Evolutionary conservation across 1,140 invertebrate genomes (phyloP).

Genomic region (Zaprionus ornatus): DNA sequence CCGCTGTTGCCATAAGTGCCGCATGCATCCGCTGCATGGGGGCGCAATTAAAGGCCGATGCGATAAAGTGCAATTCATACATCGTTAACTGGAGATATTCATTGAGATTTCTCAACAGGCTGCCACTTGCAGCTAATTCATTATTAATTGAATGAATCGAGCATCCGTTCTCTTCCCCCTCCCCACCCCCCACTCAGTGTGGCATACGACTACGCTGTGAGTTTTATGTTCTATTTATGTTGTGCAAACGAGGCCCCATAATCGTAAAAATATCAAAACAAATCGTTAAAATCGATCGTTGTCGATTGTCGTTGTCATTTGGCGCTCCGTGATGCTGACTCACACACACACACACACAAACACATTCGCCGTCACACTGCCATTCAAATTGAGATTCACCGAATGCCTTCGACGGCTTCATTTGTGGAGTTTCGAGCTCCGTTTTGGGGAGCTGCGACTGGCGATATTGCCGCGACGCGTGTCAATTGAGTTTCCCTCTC

Average conservation of each 20-base stretch:
- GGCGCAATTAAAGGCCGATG: conserved; percentile 59
- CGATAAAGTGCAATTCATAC: conserved; percentile 47
- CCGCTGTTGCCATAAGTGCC: conserved; percentile 11
- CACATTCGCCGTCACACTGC: conserved; percentile 3
- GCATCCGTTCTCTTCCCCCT: background rate
- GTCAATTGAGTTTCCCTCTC: conserved; percentile 60
- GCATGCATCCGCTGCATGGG: conserved; percentile 35
- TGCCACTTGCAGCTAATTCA: conserved; percentile 72
- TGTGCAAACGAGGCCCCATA: conserved; percentile 84
- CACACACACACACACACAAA: conserved; percentile 35
- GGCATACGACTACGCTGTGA: conserved; percentile 52
- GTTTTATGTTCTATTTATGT: conserved; percentile 84
- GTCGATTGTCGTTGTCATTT: conserved; percentile 43
- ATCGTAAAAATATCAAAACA: conserved; percentile 84
- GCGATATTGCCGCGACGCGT: conserved; percentile 55
- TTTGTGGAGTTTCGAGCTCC: conserved; percentile 46
- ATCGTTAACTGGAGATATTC: conserved; percentile 67
- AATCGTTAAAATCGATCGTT: conserved; percentile 84
- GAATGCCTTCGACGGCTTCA: conserved; percentile 51
- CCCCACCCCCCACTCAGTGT: background rate
- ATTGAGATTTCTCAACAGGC: conserved; percentile 68
- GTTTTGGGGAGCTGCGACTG: conserved; percentile 21
- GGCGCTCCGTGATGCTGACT: conserved; percentile 42
- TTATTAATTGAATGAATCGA: conserved; percentile 75
- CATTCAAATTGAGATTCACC: conserved; percentile 48